Evolutionary conservation across 2,797 vertebrate genomes (phyloP), one percentile per base, ranked within the genome.

Genomic region (Chanos chanos): DNA sequence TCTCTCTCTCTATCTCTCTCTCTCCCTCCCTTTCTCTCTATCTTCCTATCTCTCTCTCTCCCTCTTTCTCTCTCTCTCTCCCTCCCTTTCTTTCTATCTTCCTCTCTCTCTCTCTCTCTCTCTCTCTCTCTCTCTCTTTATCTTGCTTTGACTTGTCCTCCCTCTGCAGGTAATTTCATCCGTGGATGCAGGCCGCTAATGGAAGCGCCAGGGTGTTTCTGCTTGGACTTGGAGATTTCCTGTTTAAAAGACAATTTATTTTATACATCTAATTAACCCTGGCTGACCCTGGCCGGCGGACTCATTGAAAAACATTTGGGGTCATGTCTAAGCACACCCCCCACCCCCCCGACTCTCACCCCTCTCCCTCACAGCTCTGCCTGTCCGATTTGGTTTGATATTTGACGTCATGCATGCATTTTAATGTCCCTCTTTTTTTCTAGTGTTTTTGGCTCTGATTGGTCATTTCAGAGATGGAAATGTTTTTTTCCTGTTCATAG

Each of bases 141-240:
- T 39, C 40, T 4, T 43, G 56, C 63, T 66, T 25, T 63, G 25
- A n/a, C n/a, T 50, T 63, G 50, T 37, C 40, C 6, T 69, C 72
- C 75, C 72, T 61, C 48, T 72, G 76, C 57, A 72, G 68, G 70
- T 77, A 77, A 77, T 87, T 86, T 87, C 75, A 78, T 72, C 72
- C 85, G 74, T 72, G 77, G 58, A 48, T 76, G 72, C 74, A 77
- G 77, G 37, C n/a, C 19, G 28, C 72, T 85, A 83, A 81, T 81
- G 66, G 62, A 72, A 78, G 60, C 16, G 37, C 68, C 81, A 74
- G 73, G 68, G n/a, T 70, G 71, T 82, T 85, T 80, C 76, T 4
- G 40, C 71, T 74, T 78, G 77, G n/a, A 78, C 71, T 77, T 67
- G 66, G 45, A 67, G 54, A 70, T 73, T 68, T 65, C 52, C 64